Evolutionary conservation across 2,888 invertebrate species (phyloP), one percentile per base, ranked within the genome.

Genomic region (Agrochola lota): DNA sequence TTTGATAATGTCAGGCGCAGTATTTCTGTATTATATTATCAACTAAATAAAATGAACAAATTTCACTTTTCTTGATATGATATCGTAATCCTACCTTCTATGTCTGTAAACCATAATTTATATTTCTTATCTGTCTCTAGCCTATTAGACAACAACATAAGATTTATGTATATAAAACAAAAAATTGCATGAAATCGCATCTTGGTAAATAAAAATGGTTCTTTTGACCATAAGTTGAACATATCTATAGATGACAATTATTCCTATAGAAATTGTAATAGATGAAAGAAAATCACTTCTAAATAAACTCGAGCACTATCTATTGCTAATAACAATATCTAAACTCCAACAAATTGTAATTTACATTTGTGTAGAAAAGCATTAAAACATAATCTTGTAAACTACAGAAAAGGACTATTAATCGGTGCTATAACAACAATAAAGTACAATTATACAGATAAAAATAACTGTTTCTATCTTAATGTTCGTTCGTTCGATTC

Each of bases 401-500:
- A 86, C 55, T 71, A 75, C 66, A 77, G 35, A 66, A 69, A 79
- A 69, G 26, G 20, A 67, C 63, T 43, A 79, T 49, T 76, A 72
- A 64, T 71, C 71, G 35, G 30, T 79, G 59, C 26, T 80, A 80
- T 70, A 80, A 75, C 69, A 80, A 80, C 40, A 85, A 77, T 83
- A 69, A 74, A 78, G 74, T 75, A 77, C 46, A 73, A 78, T 83
- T 89, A 81, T 83, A 88, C 87, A 88, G 72, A 86, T 67, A 67
- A 60, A 64, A 57, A 49, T 49, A 81, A 81, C 35, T 77, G 76
- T 76, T 66, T 40, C 43, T 77, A 76, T 73, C 35, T 62, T 74
- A 49, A 78, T 60, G 72, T 87, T 90, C 90, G 90, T 87, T 89
- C 90, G 88, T 82, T 87, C 84, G 85, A 77, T 46, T 84, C n/a